Evolutionary conservation across 2,797 vertebrate genomes (phyloP).

Genomic region (Uromys caudimaculatus): DNA sequence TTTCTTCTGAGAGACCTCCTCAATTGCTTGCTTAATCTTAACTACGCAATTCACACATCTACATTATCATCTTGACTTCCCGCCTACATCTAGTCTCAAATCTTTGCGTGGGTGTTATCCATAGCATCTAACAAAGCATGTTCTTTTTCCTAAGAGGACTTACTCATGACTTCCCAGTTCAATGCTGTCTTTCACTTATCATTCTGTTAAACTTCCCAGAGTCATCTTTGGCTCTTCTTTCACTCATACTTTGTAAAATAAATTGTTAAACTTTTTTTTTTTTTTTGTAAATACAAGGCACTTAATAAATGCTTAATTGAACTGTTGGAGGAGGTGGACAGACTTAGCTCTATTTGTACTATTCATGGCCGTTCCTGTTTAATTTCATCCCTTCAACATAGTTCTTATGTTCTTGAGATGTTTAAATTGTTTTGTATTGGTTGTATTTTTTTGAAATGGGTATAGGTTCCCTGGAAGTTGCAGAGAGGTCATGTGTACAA

Average conservation of each 20-base stretch:
- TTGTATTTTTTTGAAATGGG: conserved; percentile 56
- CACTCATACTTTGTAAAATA: not conserved
- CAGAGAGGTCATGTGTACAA: not conserved
- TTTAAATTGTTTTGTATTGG: conserved; percentile 20
- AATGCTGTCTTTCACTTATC: not conserved
- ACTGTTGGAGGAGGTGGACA: not conserved
- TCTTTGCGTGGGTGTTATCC: conserved; percentile 31
- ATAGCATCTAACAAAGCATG: conserved; percentile 10
- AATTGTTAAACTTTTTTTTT: conserved; percentile 8
- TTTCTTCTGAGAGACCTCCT: not conserved
- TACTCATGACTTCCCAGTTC: conserved; percentile 31
- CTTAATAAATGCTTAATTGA: conserved; percentile 40
- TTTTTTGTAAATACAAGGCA: not conserved
- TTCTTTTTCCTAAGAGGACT: conserved; percentile 45
- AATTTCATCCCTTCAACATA: not conserved
- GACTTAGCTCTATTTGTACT: not conserved
- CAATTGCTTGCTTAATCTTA: not conserved
- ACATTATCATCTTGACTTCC: conserved; percentile 20
- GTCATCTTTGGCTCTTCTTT: not conserved
- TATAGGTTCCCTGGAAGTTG: conserved; percentile 19
- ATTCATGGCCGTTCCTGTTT: not conserved
- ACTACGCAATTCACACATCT: not conserved
- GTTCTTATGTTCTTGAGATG: not conserved
- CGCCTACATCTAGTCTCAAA: not conserved
- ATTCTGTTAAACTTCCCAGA: conserved; percentile 5